Evolutionary conservation across 2,797 vertebrate species (phyloP).

Genomic region (Spinus olivaceus): DNA sequence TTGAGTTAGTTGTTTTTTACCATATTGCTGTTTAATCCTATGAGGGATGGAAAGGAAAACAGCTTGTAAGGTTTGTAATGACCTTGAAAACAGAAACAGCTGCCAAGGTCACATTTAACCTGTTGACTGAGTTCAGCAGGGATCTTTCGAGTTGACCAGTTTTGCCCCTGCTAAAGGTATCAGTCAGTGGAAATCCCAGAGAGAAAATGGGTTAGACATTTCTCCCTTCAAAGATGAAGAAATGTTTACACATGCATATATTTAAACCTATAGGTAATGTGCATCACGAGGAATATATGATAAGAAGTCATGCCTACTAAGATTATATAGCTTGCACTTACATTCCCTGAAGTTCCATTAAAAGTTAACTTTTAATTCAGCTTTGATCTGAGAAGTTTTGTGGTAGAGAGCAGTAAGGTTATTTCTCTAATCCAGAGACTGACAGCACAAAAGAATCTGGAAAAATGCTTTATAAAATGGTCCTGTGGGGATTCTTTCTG

Average conservation of each 20-base stretch:
- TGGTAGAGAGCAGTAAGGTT: not conserved
- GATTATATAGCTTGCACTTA: not conserved
- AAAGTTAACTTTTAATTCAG: not conserved
- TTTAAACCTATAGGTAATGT: not conserved
- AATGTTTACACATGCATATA: not conserved
- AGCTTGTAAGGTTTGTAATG: conserved; percentile 44
- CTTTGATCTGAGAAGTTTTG: not conserved
- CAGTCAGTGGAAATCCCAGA: not conserved
- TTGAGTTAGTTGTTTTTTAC: conserved; percentile 55
- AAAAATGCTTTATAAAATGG: not conserved
- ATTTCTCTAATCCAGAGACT: not conserved
- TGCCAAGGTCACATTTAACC: conserved; percentile 22
- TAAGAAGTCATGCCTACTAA: not conserved
- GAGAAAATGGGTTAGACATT: conserved; percentile 4
- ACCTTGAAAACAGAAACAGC: conserved; percentile 70
- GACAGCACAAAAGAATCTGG: not conserved
- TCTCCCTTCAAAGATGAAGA: not conserved
- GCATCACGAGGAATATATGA: not conserved
- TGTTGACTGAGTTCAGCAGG: conserved; percentile 41
- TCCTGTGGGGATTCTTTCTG: not conserved
- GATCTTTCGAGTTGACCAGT: conserved; percentile 2
- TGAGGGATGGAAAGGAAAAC: conserved; percentile 45
- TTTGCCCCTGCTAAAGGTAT: not conserved
- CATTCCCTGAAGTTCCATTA: not conserved
- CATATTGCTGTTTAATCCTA: conserved; percentile 38